Percentiles rank a stretch among this genome's conserved stretches.
Conservation (phyloP, 1,140 invertebrate species). For the Himalopsyche phryganea region DNA sequence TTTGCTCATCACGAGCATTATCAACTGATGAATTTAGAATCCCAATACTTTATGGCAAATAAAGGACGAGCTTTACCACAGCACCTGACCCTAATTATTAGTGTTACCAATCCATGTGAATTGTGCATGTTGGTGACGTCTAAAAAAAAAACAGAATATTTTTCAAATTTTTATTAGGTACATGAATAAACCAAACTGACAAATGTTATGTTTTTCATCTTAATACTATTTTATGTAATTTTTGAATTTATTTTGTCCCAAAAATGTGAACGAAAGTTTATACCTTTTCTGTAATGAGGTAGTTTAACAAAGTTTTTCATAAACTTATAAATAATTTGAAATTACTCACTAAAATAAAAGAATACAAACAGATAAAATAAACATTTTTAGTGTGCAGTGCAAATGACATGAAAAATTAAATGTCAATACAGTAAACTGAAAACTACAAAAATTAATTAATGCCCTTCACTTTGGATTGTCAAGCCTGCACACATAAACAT, state of each 20-base stretch:
- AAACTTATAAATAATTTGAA: background rate
- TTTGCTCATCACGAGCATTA: too few relatives aligned
- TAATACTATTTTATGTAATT: conserved; percentile 9
- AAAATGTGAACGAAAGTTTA: conserved; percentile 26
- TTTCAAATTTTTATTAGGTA: conserved; percentile 19
- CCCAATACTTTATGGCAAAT: too few relatives aligned
- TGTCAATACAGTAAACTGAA: background rate
- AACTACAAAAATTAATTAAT: background rate
- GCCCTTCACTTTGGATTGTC: background rate
- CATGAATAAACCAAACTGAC: conserved; percentile 20
- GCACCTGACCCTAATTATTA: too few relatives aligned
- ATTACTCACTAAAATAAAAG: conserved; percentile 1
- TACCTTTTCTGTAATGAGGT: conserved; percentile 10
- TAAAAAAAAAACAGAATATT: conserved; percentile 8
- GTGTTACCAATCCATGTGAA: too few relatives aligned
- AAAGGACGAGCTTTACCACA: too few relatives aligned
- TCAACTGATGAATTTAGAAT: too few relatives aligned
- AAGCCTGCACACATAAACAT: background rate
- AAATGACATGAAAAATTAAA: background rate
- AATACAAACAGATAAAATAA: too few relatives aligned
- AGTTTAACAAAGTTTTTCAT: conserved; percentile 14
- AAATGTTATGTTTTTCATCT: conserved; percentile 6
- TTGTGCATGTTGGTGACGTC: too few relatives aligned
- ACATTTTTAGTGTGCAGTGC: background rate
- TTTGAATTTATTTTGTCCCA: conserved; percentile 25